Percentiles rank a stretch among this genome's conserved stretches.
These are phyloP conservation scores for Oscheius sp. DNA, from an alignment of 1,140 invertebrate genomes.

Conservation along the genomic window DNA sequence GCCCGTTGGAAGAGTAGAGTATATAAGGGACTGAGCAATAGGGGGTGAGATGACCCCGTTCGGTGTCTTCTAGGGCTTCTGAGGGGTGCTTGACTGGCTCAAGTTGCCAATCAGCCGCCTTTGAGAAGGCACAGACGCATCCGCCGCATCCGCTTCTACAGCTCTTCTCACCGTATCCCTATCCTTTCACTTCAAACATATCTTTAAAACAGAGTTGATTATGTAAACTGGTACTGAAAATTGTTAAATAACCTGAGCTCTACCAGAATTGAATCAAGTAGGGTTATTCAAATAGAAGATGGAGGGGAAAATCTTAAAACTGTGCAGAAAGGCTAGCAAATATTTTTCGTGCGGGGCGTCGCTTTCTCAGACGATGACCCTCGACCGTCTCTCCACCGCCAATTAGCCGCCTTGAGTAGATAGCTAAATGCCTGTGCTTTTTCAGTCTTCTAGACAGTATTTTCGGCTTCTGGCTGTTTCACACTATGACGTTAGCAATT, in stretches of 20 bases:
- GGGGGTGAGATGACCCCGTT: neutral
- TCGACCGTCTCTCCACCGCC: neutral
- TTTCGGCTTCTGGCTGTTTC: no score
- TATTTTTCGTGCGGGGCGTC: constrained; percentile 7
- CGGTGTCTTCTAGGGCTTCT: constrained; percentile 10
- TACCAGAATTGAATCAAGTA: neutral
- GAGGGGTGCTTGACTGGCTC: constrained; percentile 6
- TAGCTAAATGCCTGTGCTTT: neutral
- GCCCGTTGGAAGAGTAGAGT: no score
- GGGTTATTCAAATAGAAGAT: neutral
- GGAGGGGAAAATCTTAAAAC: no score
- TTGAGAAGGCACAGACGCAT: neutral
- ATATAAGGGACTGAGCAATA: no score
- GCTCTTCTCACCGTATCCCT: neutral
- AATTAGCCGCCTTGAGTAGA: constrained; percentile 1
- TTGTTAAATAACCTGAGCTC: no score
- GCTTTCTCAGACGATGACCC: neutral
- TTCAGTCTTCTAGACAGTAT: no score
- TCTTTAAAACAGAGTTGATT: no score
- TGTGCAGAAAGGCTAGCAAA: neutral
- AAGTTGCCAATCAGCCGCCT: constrained; percentile 8
- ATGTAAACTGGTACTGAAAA: no score
- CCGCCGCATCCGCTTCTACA: neutral
- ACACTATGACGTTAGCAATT: no score
- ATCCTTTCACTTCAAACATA: neutral